Base-by-base conservation (phyloP, 2,888 invertebrate species). In the Drosophila barbarae region DNA sequence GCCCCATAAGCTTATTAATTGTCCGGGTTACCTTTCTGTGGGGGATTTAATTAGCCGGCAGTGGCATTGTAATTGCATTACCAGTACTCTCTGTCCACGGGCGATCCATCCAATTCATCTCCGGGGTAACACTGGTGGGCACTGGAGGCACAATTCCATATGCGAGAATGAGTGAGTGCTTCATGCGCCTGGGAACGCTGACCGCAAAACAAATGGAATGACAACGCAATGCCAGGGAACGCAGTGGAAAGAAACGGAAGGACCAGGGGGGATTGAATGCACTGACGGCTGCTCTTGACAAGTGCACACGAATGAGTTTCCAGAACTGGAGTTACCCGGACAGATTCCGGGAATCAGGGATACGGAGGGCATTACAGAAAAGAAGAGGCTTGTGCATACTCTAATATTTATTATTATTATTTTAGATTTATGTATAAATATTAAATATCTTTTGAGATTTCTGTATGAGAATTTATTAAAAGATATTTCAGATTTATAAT, bases 301-400 rank as follows among this genome's bases (percentile, higher is more conserved):
- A 69, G 61, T 69, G 69, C 61, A 69, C 69, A 60, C 69, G 61
- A 61, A 60, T 60, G 69, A 69, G 70, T 69, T 69, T 55, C 61
- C 60, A 69, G 54, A 60, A 49, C 49, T 46, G 49, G 34, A 53
- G 52, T 59, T 52, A 35, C 32, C 47, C 49, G 60, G 52, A 41
- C 47, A 28, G 42, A 41, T 34, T 53, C 35, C 44, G 15, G 36
- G 41, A 38, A 12, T 41, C 30, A 10, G 36, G 30, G 28, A 42
- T 42, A 44, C 2, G 12, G 15, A 23, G n/a, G 23, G 9, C 1
- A 1, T 5, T 13, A 9, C 0, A 7, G 13, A n/a, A 7, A n/a
- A 13, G 8, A 21, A 32, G 23, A 10, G 52, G 21, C 32, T 30
- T n/a, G 0, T 10, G 21, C 2, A 55, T 55, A 13, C 42, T 55